Percentiles rank a stretch among this genome's conserved stretches.
These are phyloP conservation scores for Nettapus auritus DNA, from an alignment of 2,113 vertebrate genomes.

Conservation along the genomic window DNA sequence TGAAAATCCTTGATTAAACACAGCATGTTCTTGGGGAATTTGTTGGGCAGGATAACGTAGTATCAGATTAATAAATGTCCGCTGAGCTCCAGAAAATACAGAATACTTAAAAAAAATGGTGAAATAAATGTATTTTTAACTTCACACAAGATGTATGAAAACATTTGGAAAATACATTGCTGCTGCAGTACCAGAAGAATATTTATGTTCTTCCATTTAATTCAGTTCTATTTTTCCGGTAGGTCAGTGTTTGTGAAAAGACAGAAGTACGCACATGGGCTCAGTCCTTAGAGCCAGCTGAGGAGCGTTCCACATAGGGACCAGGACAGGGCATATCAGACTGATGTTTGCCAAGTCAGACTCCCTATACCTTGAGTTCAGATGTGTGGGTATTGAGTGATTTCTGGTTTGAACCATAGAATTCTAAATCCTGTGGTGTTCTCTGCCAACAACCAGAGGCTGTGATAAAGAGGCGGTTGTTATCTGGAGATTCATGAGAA, in stretches of 20 bases:
- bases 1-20: not conserved
- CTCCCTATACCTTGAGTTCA: not conserved
- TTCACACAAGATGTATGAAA: not conserved
- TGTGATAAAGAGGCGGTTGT: not conserved
- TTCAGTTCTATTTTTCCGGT: not conserved
- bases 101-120: not conserved
- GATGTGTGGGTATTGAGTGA: not conserved
- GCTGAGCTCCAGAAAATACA: not conserved
- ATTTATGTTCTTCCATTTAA: not conserved
- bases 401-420: not conserved
- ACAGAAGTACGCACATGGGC: not conserved
- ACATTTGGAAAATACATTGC: not conserved
- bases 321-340: not conserved
- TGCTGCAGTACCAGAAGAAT: not conserved
- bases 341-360: not conserved
- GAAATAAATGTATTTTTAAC: not conserved
- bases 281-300: not conserved
- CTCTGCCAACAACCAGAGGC: rapidly evolving
- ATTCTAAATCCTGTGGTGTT: not conserved
- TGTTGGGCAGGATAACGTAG: not conserved
- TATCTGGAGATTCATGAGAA: not conserved
- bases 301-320: not conserved
- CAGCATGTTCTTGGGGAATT: not conserved
- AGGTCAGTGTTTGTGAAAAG: not conserved
- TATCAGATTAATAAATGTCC: not conserved